Evolutionary conservation across 2,113 vertebrate genomes (phyloP).

Genomic region (Hiodon tergisus): DNA sequence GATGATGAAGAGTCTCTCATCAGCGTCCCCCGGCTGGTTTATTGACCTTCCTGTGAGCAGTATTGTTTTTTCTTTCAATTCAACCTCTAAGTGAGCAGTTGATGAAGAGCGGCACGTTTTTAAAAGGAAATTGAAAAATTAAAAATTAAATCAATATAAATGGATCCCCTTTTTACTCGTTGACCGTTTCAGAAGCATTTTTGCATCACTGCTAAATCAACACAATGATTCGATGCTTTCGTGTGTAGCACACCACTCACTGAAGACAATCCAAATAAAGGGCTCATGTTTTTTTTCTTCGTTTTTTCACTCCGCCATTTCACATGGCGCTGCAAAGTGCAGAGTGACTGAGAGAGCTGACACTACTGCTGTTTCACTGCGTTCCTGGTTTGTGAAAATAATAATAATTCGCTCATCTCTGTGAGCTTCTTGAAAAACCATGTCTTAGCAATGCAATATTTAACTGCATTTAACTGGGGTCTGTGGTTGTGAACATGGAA

Average conservation of each 20-base stretch:
- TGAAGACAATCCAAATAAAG: neutral
- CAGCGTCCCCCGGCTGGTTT: neutral
- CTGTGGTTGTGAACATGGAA: too few relatives aligned
- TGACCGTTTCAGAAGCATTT: neutral
- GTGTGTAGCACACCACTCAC: neutral
- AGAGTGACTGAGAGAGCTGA: too few relatives aligned
- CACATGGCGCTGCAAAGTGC: too few relatives aligned
- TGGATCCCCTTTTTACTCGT: neutral
- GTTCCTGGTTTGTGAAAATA: too few relatives aligned
- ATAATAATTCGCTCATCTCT: too few relatives aligned
- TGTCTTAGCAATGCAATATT: too few relatives aligned
- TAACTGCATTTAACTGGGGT: too few relatives aligned
- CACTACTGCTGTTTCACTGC: too few relatives aligned
- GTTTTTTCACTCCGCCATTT: neutral
- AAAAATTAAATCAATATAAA: neutral
- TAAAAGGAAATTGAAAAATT: neutral
- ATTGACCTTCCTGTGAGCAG: neutral
- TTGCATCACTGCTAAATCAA: neutral
- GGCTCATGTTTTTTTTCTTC: neutral
- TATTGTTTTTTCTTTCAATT: slow-evolving; percentile 22
- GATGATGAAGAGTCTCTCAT: slow-evolving; percentile 1
- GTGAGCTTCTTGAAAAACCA: too few relatives aligned
- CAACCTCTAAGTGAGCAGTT: slow-evolving; percentile 2
- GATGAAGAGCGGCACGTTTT: neutral
- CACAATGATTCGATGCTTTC: neutral